phyloP scores from a whole-genome alignment of 1,140 invertebrate genomes.

The Coboldia fuscipes region DNA sequence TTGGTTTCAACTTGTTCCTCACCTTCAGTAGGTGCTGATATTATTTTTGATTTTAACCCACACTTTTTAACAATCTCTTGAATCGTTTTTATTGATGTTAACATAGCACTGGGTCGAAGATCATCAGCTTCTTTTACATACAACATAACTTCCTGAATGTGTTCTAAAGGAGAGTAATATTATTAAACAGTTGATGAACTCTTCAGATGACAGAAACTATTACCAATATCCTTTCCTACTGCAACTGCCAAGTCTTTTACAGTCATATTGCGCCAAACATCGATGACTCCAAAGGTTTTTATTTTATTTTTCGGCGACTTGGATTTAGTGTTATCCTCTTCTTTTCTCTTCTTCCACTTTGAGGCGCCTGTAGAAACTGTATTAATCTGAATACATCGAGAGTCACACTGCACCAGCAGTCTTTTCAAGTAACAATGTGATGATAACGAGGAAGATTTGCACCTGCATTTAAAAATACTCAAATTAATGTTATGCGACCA shows the following conservation, averaged over 20 bases:
- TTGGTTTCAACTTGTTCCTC: too few species aligned
- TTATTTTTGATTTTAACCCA: conserved; percentile 31
- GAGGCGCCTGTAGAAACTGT: neutral
- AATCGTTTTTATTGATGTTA: conserved; percentile 32
- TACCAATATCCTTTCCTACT: conserved; percentile 30
- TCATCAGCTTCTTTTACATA: conserved; percentile 34
- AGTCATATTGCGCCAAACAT: conserved; percentile 61
- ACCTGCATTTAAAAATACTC: too few species aligned
- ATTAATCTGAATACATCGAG: neutral
- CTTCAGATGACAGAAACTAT: neutral
- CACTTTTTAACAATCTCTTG: conserved; percentile 39
- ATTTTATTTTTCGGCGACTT: conserved; percentile 22
- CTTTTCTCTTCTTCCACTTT: neutral
- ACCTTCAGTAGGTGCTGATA: conserved; percentile 23
- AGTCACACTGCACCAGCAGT: too few species aligned
- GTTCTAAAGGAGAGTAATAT: too few species aligned
- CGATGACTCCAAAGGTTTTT: conserved; percentile 21
- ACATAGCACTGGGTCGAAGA: conserved; percentile 19
- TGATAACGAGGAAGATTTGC: too few species aligned
- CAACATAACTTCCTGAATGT: conserved; percentile 42
- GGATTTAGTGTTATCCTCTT: conserved; percentile 7
- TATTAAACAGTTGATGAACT: neutral
- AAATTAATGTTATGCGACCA: too few species aligned
- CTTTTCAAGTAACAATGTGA: too few species aligned
- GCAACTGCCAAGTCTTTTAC: conserved; percentile 43